These are phyloP conservation scores for Ethmia dodecea DNA, from an alignment of 2,888 invertebrate genomes.

Conservation along the genomic window DNA sequence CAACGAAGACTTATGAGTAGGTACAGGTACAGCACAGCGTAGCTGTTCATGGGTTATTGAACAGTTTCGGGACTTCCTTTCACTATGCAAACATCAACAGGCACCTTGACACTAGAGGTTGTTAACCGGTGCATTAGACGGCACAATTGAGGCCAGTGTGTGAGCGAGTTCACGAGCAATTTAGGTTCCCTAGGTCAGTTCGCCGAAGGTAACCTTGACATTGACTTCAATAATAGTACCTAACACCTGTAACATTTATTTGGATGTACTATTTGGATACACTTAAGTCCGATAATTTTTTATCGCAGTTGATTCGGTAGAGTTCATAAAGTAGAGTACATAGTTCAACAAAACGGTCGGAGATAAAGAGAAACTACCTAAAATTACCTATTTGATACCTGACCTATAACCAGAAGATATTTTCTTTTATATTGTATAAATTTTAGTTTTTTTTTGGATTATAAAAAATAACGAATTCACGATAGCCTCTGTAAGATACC, in stretches of 20 bases:
- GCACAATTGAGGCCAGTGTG: slow-evolving; percentile 76
- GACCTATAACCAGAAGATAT: too few relatives aligned
- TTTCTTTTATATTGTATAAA: too few relatives aligned
- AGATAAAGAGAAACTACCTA: not conserved
- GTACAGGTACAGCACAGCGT: too few relatives aligned
- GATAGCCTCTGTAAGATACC: too few relatives aligned
- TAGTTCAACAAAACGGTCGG: not conserved
- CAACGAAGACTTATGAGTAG: too few relatives aligned
- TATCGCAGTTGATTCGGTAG: too few relatives aligned
- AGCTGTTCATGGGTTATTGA: slow-evolving; percentile 17
- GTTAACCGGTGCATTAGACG: slow-evolving; percentile 75
- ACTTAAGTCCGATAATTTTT: too few relatives aligned
- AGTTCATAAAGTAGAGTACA: too few relatives aligned
- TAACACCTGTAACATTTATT: slow-evolving; percentile 29
- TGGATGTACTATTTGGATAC: slow-evolving; percentile 2
- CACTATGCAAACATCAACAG: slow-evolving; percentile 57
- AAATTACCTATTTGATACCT: too few relatives aligned
- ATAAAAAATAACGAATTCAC: too few relatives aligned
- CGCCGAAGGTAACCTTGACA: slow-evolving; percentile 77
- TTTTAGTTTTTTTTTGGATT: too few relatives aligned
- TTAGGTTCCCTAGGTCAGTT: slow-evolving; percentile 77
- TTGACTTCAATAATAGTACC: slow-evolving; percentile 61
- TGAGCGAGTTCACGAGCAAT: slow-evolving; percentile 77
- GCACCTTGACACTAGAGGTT: slow-evolving; percentile 76
- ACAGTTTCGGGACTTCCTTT: slow-evolving; percentile 45